phyloP scores from a whole-genome alignment of 2,797 vertebrate genomes.

The Mastacembelus armatus region DNA sequence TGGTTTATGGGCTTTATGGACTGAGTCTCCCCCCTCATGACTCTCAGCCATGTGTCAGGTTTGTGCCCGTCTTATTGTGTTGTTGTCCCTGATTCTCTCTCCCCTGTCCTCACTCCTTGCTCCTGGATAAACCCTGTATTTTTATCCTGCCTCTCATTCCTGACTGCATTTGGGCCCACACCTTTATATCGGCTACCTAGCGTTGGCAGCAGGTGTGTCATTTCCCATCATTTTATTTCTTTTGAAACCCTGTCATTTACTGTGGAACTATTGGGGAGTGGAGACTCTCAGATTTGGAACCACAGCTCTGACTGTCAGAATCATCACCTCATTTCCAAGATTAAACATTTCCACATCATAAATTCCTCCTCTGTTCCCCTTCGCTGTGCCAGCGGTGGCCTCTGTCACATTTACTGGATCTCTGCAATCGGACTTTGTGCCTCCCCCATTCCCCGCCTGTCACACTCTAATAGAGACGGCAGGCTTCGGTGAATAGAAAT shows the following conservation, averaged over 20 bases:
- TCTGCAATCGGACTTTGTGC: slow-evolving; percentile 7
- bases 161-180: too few relatives aligned
- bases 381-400: slow-evolving; percentile 11
- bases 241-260: background rate
- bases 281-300: too few relatives aligned
- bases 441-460: slow-evolving; percentile 27
- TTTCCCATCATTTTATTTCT: background rate
- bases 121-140: too few relatives aligned
- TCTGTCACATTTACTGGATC: background rate
- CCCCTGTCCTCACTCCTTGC: too few relatives aligned
- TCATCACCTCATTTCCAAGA: slow-evolving; percentile 11
- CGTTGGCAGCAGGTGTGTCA: background rate
- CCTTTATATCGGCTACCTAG: too few relatives aligned
- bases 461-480: slow-evolving; percentile 38
- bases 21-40: too few relatives aligned
- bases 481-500: slow-evolving; percentile 31
- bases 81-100: too few relatives aligned
- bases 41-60: too few relatives aligned
- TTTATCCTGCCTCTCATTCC: too few relatives aligned
- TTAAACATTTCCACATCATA: slow-evolving; percentile 12
- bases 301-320: background rate
- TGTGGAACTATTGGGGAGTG: background rate
- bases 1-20: too few relatives aligned
- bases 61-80: too few relatives aligned
- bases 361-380: slow-evolving; percentile 1